Evolutionary conservation across 2,797 vertebrate species (phyloP), one percentile per base, ranked within the genome.

Genomic region (Streptopelia turtur): DNA sequence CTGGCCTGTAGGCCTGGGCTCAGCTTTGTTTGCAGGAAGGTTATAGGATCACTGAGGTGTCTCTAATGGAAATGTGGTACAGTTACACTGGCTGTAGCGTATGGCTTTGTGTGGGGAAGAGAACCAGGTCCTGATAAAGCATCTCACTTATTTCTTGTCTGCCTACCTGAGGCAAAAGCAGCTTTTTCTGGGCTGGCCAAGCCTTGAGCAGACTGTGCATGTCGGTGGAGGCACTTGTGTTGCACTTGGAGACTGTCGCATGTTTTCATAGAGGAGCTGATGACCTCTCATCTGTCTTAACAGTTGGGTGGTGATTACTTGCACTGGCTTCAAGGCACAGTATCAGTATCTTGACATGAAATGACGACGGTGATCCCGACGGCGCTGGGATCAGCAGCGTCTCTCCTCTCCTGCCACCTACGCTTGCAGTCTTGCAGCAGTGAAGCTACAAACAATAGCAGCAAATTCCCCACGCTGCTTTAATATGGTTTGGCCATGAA

Each of bases 401-500:
- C 43, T 43, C 33, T 57, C 43, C 52, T 70, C 56, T 69, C 70
- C 77, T 78, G 74, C 76, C 43, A 64, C n/a, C 60, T 39, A 8
- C 50, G 66, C 59, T 81, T 35, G 57, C 35, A 61, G 56, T 33
- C 70, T 70, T 5, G 2, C 49, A 85, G 84, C 63, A 71, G 72
- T 1, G 6, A 53, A 76, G 71, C 90, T 80, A 5, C 28, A 50
- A 94, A 85, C 39, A 84, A 74, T 13, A 56, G 60, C 68, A 93
- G 52, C 82, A 53, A 71, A 71, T 68, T 77, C 43, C 43, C 45
- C 45, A 16, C 33, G 18, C 77, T 64, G 74, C 82, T 90, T 85
- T 87, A 59, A 76, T 56, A 71, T 50, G 74, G 72, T 59, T 94
- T 91, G 91, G 84, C 92, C 77, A 60, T 31, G 93, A 89, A 90